Conservation (phyloP, 2,888 invertebrate genomes). For the Shargacucullia verbasci region DNA sequence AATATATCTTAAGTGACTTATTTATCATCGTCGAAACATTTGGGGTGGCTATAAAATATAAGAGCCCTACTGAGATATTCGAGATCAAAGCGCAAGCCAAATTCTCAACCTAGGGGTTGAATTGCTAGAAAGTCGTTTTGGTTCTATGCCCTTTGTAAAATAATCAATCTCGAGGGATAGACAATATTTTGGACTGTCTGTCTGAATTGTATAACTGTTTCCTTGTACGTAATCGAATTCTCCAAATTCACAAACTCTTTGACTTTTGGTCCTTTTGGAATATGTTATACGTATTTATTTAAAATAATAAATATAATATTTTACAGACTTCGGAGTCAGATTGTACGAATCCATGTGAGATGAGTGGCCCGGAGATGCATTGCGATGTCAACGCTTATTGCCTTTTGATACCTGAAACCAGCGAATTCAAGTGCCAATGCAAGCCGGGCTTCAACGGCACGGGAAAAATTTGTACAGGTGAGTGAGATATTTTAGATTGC, state of each 20-base stretch:
- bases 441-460: constrained; percentile 97
- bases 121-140: constrained; percentile 24
- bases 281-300: too few relatives aligned
- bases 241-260: too few relatives aligned
- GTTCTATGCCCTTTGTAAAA: constrained; percentile 12
- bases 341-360: constrained; percentile 97
- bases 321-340: constrained; percentile 93
- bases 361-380: constrained; percentile 93
- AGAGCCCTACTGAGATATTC: constrained; percentile 33
- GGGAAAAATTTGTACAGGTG: constrained; percentile 93
- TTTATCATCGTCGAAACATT: constrained; percentile 46
- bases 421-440: constrained; percentile 96
- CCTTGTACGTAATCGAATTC: too few relatives aligned
- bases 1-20: constrained; percentile 38
- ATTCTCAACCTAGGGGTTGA: constrained; percentile 25
- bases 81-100: constrained; percentile 38
- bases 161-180: neutral
- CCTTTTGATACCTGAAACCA: constrained; percentile 94
- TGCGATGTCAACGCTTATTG: constrained; percentile 97
- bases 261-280: too few relatives aligned
- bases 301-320: constrained; percentile 8
- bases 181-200: neutral
- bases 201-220: too few relatives aligned
- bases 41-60: constrained; percentile 38
- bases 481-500: constrained; percentile 40